A percentile compares a stretch with the other conserved stretches of the same genome.
Conservation (phyloP, 2,113 vertebrate species). For the Triplophysa siluroides region DNA sequence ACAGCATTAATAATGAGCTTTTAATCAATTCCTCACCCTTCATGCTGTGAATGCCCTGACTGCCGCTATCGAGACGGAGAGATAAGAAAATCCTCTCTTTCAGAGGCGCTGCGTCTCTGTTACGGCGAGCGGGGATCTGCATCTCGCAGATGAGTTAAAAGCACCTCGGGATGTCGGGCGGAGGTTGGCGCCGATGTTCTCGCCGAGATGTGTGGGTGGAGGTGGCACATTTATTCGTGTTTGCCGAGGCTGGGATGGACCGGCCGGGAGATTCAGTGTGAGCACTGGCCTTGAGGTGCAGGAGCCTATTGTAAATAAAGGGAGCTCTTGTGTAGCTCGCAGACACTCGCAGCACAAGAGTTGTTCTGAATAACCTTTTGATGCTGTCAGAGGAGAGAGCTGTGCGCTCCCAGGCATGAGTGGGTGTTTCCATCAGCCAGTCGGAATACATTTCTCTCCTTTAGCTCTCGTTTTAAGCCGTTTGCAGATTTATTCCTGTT, state of each 20-base stretch:
- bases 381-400: constrained; percentile 58
- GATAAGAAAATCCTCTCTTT: neutral
- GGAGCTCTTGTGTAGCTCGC: constrained; percentile 53
- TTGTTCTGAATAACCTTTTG: constrained; percentile 52
- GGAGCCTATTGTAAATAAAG: constrained; percentile 44
- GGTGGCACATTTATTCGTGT: constrained; percentile 14
- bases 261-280: constrained; percentile 58
- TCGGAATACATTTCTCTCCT: constrained; percentile 47
- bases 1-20: constrained; percentile 36
- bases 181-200: constrained; percentile 22
- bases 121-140: neutral
- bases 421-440: constrained; percentile 45
- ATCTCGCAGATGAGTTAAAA: constrained; percentile 13
- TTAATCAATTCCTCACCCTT: constrained; percentile 47
- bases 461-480: constrained; percentile 40
- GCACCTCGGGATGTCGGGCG: constrained; percentile 9
- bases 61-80: constrained; percentile 25
- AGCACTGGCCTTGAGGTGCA: constrained; percentile 58
- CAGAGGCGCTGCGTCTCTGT: neutral
- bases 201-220: constrained; percentile 20
- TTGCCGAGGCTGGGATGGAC: constrained; percentile 27
- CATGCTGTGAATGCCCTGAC: constrained; percentile 7
- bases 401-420: constrained; percentile 51
- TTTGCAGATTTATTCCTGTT: constrained; percentile 43
- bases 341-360: constrained; percentile 54